phyloP scores from a whole-genome alignment of 2,888 invertebrate genomes.

The Netelia fuscicornis region DNA sequence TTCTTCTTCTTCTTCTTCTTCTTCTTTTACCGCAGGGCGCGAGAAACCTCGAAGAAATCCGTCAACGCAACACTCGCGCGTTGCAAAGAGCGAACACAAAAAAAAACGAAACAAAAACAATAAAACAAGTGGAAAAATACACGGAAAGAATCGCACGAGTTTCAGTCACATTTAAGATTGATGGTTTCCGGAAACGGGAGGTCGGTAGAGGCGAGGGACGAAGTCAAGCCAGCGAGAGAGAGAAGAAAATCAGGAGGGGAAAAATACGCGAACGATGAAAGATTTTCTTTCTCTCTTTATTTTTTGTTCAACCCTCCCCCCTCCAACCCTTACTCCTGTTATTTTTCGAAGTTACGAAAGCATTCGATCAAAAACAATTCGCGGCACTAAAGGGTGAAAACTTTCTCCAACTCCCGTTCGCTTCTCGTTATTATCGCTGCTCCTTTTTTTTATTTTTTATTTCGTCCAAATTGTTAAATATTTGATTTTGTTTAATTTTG shows the following conservation, averaged over 20 bases:
- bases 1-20: too few species aligned
- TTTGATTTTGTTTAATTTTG: background rate
- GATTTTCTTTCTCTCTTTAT: background rate
- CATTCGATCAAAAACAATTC: too few species aligned
- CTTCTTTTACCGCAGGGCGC: constrained; percentile 18
- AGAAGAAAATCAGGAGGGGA: background rate
- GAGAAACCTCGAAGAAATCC: background rate
- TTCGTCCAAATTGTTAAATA: too few species aligned
- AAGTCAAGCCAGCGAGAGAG: background rate
- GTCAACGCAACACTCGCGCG: constrained; percentile 30
- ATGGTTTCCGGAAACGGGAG: constrained; percentile 41
- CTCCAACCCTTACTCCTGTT: too few species aligned
- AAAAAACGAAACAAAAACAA: background rate
- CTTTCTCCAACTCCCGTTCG: too few species aligned
- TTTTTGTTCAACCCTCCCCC: too few species aligned
- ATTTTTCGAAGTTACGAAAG: too few species aligned
- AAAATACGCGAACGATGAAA: background rate
- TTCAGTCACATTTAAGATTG: constrained; percentile 65
- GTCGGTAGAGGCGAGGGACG: background rate
- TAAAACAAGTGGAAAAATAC: too few species aligned
- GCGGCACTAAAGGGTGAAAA: too few species aligned
- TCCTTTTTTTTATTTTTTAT: too few species aligned
- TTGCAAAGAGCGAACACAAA: background rate
- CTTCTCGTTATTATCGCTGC: too few species aligned
- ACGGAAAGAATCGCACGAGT: constrained; percentile 54